Base-by-base conservation (phyloP, 2,113 vertebrate species). In the Entosphenus tridentatus region DNA sequence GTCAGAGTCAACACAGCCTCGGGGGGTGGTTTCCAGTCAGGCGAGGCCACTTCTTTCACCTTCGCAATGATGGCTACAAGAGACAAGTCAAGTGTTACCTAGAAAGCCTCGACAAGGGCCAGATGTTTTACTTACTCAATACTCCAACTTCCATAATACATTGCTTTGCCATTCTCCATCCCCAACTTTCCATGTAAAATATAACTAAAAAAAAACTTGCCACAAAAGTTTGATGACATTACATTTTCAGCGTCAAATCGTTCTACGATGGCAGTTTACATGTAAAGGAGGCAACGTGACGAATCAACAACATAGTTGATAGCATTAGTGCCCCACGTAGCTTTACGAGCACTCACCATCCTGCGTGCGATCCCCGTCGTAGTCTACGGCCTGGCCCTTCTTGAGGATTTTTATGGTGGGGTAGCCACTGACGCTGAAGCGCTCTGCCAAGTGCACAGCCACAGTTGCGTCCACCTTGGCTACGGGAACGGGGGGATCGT, bases 331-430 rank as follows among this genome's bases (percentile, higher is more conserved):
- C 39, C 39, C 39, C 39, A 39, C 1, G 39, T 39, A 39, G 39
- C 39, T 39, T 39, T 5, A 39, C 39, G 39, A 39, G 39, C 39
- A 1, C 79, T 79, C 75, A 96, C 93, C 93, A 12, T 78, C 80
- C 75, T 89, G 83, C 0, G 83, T 84, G 59, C 89, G 78, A n/a
- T 81, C 79, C 67, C 90, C 90, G 0, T 98, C 90, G 1, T 95
- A 98, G 72, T 93, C 88, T 67, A 98, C 75, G 2, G 87, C 71
- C 55, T 95, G 83, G 3, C 92, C 88, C 12, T 89, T 92, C 74
- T 96, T 98, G 56, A 98, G 73, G 72, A 98, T 87, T 81, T 96
- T 98, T 73, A 98, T 84, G 71, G 93, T 96, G 70, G 93, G 93
- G 72, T 96, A 98, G 12, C 89, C 90, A 2, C 83, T 86, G 73